Conservation (phyloP, 2,797 vertebrate genomes). For the Mormyrops attenuatus region DNA sequence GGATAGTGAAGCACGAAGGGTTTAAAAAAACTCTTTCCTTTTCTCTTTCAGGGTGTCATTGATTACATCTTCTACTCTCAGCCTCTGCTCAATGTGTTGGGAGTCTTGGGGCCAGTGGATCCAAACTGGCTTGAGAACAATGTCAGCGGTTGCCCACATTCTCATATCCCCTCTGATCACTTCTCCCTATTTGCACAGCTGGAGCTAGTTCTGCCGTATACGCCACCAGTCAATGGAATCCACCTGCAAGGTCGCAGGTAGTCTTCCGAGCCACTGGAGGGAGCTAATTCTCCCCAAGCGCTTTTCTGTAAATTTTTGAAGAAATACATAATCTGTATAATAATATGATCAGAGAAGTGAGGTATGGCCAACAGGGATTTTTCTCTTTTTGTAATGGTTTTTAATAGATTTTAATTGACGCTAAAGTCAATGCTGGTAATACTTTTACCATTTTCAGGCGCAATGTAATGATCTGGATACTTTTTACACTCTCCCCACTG, state of each 20-base stretch:
- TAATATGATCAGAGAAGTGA: conserved; percentile 59
- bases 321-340: conserved; percentile 69
- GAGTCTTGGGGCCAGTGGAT: conserved; percentile 92
- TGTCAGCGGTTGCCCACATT: conserved; percentile 93
- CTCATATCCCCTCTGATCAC: conserved; percentile 97
- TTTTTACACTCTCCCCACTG: conserved; percentile 1
- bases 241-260: conserved; percentile 95
- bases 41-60: conserved; percentile 80
- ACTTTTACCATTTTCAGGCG: conserved; percentile 52
- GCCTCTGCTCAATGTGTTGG: conserved; percentile 94
- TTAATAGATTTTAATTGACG: conserved; percentile 58
- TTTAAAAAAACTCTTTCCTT: not conserved
- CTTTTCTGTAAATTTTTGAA: conserved; percentile 49
- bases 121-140: conserved; percentile 96
- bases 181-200: conserved; percentile 98
- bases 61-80: conserved; percentile 99
- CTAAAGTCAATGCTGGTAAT: conserved; percentile 67
- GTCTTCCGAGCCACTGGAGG: conserved; percentile 65
- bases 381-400: conserved; percentile 50
- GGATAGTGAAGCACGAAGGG: not conserved
- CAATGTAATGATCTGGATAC: conserved; percentile 11
- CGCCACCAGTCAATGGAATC: conserved; percentile 88
- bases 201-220: conserved; percentile 90
- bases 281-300: conserved; percentile 44
- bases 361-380: conserved; percentile 83